Percentiles rank a stretch among this genome's conserved stretches.
phyloP scores from a whole-genome alignment of 2,888 invertebrate species.

The Diplazon laetatorius region DNA sequence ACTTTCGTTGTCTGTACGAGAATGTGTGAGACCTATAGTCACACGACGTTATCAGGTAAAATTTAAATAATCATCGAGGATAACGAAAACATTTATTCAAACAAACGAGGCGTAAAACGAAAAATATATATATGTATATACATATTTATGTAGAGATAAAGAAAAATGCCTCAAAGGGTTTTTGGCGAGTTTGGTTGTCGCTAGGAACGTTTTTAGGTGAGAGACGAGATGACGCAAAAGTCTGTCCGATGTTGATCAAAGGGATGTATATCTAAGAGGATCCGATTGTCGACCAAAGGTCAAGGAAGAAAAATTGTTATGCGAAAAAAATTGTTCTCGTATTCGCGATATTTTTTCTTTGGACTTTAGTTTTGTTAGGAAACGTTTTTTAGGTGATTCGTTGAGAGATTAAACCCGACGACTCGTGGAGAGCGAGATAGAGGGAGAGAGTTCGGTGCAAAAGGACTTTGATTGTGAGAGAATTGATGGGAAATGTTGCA shows the following conservation, averaged over 20 bases:
- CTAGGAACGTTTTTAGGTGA: constrained; percentile 13
- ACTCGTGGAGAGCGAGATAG: neutral
- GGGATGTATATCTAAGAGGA: neutral
- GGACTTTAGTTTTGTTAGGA: constrained; percentile 7
- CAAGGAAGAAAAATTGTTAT: neutral
- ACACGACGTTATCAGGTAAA: neutral
- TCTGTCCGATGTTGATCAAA: neutral
- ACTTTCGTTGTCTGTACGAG: neutral
- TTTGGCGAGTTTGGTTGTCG: neutral
- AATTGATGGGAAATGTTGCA: constrained; percentile 3
- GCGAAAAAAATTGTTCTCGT: neutral
- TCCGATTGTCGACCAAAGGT: neutral
- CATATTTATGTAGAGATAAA: no score
- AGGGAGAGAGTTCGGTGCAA: neutral
- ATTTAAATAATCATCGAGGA: neutral
- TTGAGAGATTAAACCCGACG: constrained; percentile 8
- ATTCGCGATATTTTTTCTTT: constrained; percentile 2
- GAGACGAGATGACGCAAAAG: neutral
- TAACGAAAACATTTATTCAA: no score
- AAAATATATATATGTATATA: neutral
- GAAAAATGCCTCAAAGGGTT: neutral
- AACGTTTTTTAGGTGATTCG: constrained; percentile 30
- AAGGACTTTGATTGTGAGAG: neutral
- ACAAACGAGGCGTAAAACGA: neutral
- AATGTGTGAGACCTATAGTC: neutral